Conservation (phyloP, 2,888 invertebrate genomes). For the Mythimna impura region DNA sequence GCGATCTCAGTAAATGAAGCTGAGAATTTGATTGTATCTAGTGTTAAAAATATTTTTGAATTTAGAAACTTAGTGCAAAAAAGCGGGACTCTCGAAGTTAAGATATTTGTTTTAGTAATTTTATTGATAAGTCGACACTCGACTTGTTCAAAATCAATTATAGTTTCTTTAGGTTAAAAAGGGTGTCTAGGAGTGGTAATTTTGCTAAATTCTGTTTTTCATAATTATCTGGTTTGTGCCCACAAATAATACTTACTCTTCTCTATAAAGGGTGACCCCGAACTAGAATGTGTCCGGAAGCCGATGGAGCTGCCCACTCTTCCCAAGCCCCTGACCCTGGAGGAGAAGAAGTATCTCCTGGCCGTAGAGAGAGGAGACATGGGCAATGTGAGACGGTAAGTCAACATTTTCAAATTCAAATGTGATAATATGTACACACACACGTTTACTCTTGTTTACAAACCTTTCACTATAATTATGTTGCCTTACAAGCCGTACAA, state of each 20-base stretch:
- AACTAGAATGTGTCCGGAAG: conserved; percentile 72
- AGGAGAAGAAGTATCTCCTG: conserved; percentile 97
- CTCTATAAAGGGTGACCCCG: conserved; percentile 78
- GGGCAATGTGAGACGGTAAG: conserved; percentile 95
- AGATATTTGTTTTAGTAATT: neutral
- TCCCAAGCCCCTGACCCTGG: conserved; percentile 93
- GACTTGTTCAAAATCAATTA: neutral
- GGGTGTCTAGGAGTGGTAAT: neutral
- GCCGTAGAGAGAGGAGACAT: conserved; percentile 98
- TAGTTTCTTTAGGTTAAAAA: neutral
- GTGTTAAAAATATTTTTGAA: too few species aligned
- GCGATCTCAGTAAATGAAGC: too few species aligned
- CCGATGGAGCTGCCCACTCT: conserved; percentile 91
- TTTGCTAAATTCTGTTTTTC: neutral
- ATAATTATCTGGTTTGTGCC: neutral
- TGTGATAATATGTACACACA: too few species aligned
- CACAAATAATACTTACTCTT: neutral
- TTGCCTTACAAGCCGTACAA: too few species aligned
- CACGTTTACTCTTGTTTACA: too few species aligned
- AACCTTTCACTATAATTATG: too few species aligned
- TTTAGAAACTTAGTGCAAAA: conserved; percentile 1
- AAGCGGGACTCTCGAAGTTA: conserved; percentile 2
- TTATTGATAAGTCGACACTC: neutral
- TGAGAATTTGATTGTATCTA: too few species aligned
- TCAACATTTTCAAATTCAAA: neutral